These are phyloP conservation scores for Vollenhovia emeryi DNA, from an alignment of 1,140 invertebrate species.

Conservation along the genomic window DNA sequence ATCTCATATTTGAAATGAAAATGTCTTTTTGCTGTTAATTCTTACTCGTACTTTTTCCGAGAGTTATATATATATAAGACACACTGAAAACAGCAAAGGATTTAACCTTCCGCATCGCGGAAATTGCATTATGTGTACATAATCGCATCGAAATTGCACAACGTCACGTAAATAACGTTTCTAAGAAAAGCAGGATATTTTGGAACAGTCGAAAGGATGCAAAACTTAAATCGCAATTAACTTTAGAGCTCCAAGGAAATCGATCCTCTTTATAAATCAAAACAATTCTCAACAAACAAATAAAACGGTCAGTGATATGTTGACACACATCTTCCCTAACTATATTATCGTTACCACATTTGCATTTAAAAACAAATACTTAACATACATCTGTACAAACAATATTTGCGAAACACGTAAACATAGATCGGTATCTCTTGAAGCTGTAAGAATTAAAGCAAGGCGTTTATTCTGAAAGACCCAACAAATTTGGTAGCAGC, in stretches of 20 bases:
- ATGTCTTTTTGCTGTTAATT: not conserved
- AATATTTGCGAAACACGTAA: not conserved
- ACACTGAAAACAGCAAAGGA: not conserved
- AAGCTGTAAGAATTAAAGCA: not conserved
- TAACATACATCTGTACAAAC: not conserved
- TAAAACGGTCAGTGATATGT: not conserved
- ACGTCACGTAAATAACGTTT: not conserved
- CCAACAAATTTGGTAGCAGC: not conserved
- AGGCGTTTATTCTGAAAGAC: constrained; percentile 13
- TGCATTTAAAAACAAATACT: not conserved
- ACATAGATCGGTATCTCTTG: not conserved
- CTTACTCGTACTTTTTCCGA: too few species aligned
- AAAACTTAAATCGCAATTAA: not conserved
- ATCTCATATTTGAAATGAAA: not conserved
- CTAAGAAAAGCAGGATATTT: not conserved
- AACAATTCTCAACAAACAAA: too few species aligned
- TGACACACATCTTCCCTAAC: not conserved
- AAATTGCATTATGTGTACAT: not conserved
- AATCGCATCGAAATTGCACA: not conserved
- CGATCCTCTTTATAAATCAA: not conserved
- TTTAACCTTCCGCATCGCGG: not conserved
- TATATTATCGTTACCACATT: not conserved
- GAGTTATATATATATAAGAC: not conserved
- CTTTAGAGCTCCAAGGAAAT: constrained; percentile 5
- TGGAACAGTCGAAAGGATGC: not conserved